Evolutionary conservation across 1,140 invertebrate species (phyloP), one percentile per base, ranked within the genome.

Genomic region (Maniola jurtina): DNA sequence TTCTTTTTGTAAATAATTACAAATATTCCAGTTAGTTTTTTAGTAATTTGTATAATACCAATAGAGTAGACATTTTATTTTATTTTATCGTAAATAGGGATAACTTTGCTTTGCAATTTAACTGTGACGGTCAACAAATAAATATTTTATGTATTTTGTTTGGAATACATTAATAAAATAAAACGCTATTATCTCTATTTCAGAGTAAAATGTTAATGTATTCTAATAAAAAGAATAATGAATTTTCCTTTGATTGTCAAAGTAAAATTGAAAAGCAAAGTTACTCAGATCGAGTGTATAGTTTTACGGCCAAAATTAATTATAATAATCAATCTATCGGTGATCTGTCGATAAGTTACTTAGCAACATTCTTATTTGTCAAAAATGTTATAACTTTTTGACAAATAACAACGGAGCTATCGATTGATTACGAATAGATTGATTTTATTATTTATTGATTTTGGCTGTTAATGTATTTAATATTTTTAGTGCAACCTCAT

Each of bases 11-110:
- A 84, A 85, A 84, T 84, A 88, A 65, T 79, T 71, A 80, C 64
- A 79, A 83, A 79, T 84, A 86, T 88, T 86, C 84, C 84, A 86
- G 73, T 79, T 88, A 84, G 80, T 72, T 66, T 75, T 65, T 74
- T 88, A 88, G 86, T 77, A 70, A 75, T 80, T 79, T 88, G 84
- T 88, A 86, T 85, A 72, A 80, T 86, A 84, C 79, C 68, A 71
- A 62, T 85, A 85, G 84, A 55, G 55, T 82, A 80, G 75, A 70
- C 71, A 25, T 25, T 25, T 25, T 2, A 25, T 25, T n/a, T n/a
- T n/a, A 68, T 61, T 73, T 71, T 80, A 81, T 11, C 40, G 42
- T 45, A 11, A 45, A 45, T 45, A 6, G 9, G 9, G 9, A 11
- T 45, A 45, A 13, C 42, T 45, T 45, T 45, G 42, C 13, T n/a